Evolutionary conservation across 2,113 vertebrate genomes (phyloP), one percentile per base, ranked within the genome.

Genomic region (Tetrao urogallus): DNA sequence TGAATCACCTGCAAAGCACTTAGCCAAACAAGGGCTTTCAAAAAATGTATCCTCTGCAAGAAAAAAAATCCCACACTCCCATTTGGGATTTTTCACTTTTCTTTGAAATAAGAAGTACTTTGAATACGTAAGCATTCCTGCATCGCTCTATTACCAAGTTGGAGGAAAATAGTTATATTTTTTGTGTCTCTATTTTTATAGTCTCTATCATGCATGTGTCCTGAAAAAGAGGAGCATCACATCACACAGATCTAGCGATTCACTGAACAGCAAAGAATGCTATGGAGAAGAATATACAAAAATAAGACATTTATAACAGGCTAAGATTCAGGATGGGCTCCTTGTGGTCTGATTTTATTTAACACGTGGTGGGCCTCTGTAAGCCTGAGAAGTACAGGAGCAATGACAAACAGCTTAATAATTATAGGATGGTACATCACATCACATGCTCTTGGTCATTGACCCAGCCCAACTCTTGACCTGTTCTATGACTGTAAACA

Each of bases 391-490:
- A 86, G 42, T 21, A 56, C 32, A 83, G 52, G 57, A 90, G 65
- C 83, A 84, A 28, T 90, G 86, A 81, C 52, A 78, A 86, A 48
- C 8, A 57, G 83, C 86, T 95, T 95, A 95, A 96, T 10, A 1
- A 92, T 94, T 93, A 88, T 13, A 56, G 57, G 65, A 61, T 2
- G 2, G 38, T 81, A 77, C 9, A 2, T 38, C 52, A 86, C 4
- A 25, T 90, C 89, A 87, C 85, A 50, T 92, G 69, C 18, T 85
- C 61, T 74, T 47, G 61, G 65, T 93, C 86, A 88, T 72, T 87
- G 82, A 61, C 63, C 83, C 94, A 94, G 90, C 89, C 73, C 52
- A 72, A 6, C 83, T 79, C 66, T 58, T 94, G 91, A 92, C 89
- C 77, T 94, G 63, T 93, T 90, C 81, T 47, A 69, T 0, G 25